These are phyloP conservation scores for Platysternon megacephalum DNA, from an alignment of 2,113 vertebrate species.

Conservation along the genomic window DNA sequence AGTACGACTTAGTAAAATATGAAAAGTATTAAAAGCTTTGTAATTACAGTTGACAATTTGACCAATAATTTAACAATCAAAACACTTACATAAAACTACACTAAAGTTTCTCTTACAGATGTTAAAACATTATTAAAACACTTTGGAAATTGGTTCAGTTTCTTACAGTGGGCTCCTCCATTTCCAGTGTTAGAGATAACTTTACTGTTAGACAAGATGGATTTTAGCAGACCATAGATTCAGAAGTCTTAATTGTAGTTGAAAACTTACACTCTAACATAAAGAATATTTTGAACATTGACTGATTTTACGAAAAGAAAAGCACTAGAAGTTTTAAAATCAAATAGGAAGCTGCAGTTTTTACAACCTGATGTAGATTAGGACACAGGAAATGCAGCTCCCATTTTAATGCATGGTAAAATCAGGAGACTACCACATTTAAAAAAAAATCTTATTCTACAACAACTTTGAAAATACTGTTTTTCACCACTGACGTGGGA, in stretches of 20 bases:
- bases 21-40: neutral
- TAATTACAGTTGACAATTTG: neutral
- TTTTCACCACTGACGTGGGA: neutral
- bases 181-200: neutral
- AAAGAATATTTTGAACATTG: neutral
- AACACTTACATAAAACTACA: neutral
- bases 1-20: neutral
- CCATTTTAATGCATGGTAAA: neutral
- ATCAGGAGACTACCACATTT: neutral
- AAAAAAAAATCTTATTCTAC: neutral
- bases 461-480: neutral
- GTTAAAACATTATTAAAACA: neutral
- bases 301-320: neutral
- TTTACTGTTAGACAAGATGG: neutral
- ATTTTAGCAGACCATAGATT: neutral
- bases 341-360: neutral
- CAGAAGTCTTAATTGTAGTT: neutral
- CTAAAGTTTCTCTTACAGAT: neutral
- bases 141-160: neutral
- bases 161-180: neutral
- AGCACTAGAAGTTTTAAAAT: neutral
- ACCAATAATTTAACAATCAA: neutral
- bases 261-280: neutral
- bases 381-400: neutral
- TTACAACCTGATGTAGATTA: neutral